A percentile compares a stretch with the other conserved stretches of the same genome.
These are phyloP conservation scores for Zaprionus vittiger DNA, from an alignment of 1,140 invertebrate genomes.

Conservation along the genomic window DNA sequence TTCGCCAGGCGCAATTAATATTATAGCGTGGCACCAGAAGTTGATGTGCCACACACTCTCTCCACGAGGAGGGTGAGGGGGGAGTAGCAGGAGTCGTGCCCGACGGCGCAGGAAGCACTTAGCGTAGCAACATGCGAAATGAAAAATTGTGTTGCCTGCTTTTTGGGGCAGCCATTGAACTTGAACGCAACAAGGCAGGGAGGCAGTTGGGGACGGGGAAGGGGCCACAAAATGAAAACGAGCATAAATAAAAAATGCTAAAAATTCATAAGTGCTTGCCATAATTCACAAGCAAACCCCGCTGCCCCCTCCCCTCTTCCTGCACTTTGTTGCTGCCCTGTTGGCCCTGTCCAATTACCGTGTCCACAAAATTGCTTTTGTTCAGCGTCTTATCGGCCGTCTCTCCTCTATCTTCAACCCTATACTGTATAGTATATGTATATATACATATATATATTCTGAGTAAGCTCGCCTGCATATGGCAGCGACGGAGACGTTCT, in stretches of 20 bases:
- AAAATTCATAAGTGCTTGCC: slow-evolving; percentile 77
- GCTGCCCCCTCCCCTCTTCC: background rate
- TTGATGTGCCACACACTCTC: slow-evolving; percentile 66
- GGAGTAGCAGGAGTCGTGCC: background rate
- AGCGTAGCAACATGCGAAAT: slow-evolving; percentile 79
- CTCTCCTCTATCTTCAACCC: slow-evolving; percentile 34
- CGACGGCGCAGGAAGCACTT: slow-evolving; percentile 74
- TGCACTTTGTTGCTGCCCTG: slow-evolving; percentile 10
- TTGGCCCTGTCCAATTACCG: slow-evolving; percentile 61
- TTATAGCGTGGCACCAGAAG: slow-evolving; percentile 78
- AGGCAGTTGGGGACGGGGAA: slow-evolving; percentile 17
- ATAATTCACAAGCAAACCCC: slow-evolving; percentile 58
- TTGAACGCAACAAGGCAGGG: slow-evolving; percentile 53
- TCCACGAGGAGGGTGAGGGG: background rate
- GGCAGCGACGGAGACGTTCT: slow-evolving; percentile 31
- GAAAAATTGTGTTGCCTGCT: slow-evolving; percentile 72
- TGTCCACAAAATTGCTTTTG: slow-evolving; percentile 62
- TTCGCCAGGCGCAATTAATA: slow-evolving; percentile 74
- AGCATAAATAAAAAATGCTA: slow-evolving; percentile 70
- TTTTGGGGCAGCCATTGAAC: slow-evolving; percentile 47
- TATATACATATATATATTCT: background rate
- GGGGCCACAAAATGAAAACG: slow-evolving; percentile 65
- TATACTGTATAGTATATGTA: background rate
- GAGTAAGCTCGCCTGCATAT: slow-evolving; percentile 50
- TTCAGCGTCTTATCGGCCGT: slow-evolving; percentile 36